Evolutionary conservation across 1,140 invertebrate genomes (phyloP).

Genomic region (Calephelis nemesis): DNA sequence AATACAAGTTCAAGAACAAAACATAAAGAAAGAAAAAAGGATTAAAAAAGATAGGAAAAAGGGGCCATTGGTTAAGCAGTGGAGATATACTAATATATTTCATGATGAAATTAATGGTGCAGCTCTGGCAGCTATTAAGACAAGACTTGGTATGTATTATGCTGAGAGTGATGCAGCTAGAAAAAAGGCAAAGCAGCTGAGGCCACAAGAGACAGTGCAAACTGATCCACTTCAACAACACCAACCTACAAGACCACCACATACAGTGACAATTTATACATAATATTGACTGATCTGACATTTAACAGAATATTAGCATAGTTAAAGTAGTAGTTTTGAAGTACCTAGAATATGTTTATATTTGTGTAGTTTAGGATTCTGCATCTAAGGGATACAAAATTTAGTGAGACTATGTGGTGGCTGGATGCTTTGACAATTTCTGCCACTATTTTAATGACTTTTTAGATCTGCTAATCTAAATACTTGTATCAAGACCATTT

Average conservation of each 20-base stretch:
- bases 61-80: conserved; percentile 75
- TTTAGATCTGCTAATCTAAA: background rate
- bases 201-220: conserved; percentile 54
- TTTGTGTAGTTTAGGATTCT: conserved; percentile 6
- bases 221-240: conserved; percentile 38
- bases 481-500: background rate
- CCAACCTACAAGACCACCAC: conserved; percentile 53
- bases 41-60: conserved; percentile 63
- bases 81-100: conserved; percentile 77
- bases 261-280: conserved; percentile 66
- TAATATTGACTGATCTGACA: conserved; percentile 30
- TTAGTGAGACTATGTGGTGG: background rate
- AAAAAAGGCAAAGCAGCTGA: conserved; percentile 66
- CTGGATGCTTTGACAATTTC: background rate
- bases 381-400: background rate
- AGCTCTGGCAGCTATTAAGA: conserved; percentile 74
- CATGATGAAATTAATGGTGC: conserved; percentile 78
- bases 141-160: conserved; percentile 75
- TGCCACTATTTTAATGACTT: background rate
- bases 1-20: conserved; percentile 36
- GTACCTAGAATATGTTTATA: conserved; percentile 15
- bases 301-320: conserved; percentile 18
- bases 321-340: conserved; percentile 18
- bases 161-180: conserved; percentile 72
- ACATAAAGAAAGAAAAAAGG: conserved; percentile 48